A percentile compares a stretch with the other conserved stretches of the same genome.
Conservation (phyloP, 2,797 vertebrate genomes). For the Acrossocheilus wenchowensis region DNA sequence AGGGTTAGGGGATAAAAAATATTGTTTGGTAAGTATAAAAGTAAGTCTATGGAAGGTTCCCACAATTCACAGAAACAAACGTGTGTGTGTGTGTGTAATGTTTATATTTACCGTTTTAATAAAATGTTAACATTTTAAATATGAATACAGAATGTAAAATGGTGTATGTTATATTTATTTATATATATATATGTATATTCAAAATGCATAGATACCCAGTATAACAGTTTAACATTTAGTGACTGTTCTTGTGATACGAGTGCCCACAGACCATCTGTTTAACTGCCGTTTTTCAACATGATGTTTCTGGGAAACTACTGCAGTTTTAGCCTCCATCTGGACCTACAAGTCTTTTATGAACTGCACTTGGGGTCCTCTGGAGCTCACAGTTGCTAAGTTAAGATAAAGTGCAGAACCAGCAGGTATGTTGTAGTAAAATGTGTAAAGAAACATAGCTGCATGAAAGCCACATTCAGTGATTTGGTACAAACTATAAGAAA, state of each 20-base stretch:
- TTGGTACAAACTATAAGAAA: not conserved
- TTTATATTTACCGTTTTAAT: not conserved
- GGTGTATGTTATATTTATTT: not conserved
- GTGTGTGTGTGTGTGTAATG: not conserved
- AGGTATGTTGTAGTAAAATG: not conserved
- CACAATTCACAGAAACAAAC: no score
- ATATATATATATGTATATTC: not conserved
- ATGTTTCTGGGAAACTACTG: not conserved
- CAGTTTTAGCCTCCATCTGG: constrained; percentile 26
- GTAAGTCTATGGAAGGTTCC: no score
- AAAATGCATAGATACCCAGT: not conserved
- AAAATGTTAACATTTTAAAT: not conserved
- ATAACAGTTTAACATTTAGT: not conserved
- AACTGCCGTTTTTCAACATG: not conserved
- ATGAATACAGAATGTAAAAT: not conserved
- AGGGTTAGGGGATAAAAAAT: no score
- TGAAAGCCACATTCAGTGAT: not conserved
- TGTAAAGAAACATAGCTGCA: not conserved
- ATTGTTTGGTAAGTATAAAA: no score
- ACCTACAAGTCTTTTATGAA: constrained; percentile 30
- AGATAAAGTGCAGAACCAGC: not conserved
- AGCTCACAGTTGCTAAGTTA: constrained; percentile 11
- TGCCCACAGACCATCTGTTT: constrained; percentile 30
- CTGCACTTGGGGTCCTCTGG: not conserved
- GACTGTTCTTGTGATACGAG: not conserved